These are phyloP conservation scores for Dermochelys coriacea DNA, from an alignment of 2,797 vertebrate species.

Conservation along the genomic window DNA sequence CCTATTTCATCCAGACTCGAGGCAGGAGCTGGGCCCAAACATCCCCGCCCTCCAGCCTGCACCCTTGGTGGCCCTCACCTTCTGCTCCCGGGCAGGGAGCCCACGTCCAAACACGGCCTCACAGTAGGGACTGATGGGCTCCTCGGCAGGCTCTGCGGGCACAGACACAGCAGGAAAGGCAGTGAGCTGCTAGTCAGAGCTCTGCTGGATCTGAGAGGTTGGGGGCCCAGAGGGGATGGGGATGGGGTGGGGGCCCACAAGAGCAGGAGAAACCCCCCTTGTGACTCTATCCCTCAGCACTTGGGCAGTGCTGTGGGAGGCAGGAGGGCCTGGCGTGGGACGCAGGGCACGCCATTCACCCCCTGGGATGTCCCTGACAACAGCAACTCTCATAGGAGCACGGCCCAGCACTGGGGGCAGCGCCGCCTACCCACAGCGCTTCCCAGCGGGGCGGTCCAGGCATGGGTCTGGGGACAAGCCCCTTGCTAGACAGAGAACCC, in stretches of 20 bases:
- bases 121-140: constrained; percentile 90
- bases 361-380: neutral
- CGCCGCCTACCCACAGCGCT: neutral
- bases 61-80: constrained; percentile 44
- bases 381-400: neutral
- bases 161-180: neutral
- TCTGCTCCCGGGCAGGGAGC: constrained; percentile 49
- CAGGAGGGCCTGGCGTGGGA: no score
- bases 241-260: neutral
- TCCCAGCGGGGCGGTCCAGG: neutral
- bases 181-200: neutral
- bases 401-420: neutral
- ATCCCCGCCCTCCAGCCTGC: neutral
- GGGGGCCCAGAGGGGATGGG: no score
- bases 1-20: neutral
- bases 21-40: neutral
- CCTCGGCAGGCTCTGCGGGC: constrained; percentile 77
- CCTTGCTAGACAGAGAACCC: neutral
- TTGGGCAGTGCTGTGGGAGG: neutral
- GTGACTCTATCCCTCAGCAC: accelerated
- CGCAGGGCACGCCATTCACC: no score
- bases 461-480: neutral
- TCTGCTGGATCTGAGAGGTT: neutral
- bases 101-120: constrained; percentile 87
- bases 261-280: neutral